Base-by-base conservation (phyloP, 2,797 vertebrate species). In the Margarornis squamiger region DNA sequence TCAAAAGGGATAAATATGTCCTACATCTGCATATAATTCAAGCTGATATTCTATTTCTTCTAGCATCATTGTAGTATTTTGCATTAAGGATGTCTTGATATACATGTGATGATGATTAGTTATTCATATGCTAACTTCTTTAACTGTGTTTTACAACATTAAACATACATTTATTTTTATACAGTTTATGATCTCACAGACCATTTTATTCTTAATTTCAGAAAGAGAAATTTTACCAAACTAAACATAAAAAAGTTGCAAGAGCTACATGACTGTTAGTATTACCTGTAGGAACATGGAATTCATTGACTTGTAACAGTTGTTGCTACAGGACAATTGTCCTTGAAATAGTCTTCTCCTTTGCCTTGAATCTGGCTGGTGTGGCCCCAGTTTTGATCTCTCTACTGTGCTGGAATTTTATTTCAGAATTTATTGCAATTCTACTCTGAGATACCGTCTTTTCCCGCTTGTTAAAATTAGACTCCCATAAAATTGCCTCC, bases 51-150 rank as follows among this genome's bases (percentile, higher is more conserved):
- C 70, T 94, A 59, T 78, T 88, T 92, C 85, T 78, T 66, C 52
- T 65, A 62, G 9, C 22, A 86, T 38, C 36, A 14, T 75, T 39
- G n/a, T 7, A 70, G 70, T 65, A 78, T 70, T 94, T 81, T 90
- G 14, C 55, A 80, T 86, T 91, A 92, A 73, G 77, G 22, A 11
- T 72, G 7, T 66, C 74, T 91, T 88, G 51, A 72, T 32, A 62
- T 46, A 72, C 30, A 89, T 92, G 48, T 1, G 14, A 21, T 51
- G 52, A 73, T 79, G 59, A 90, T 91, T 86, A 88, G 72, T 86
- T 77, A 59, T 90, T 94, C 76, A 84, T 73, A 84, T 67, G 82
- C 52, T 92, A 79, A 76, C 85, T 94, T 80, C 49, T 89, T 93
- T 86, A 90, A 74, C 80, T 45, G 22, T 84, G 58, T 90, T 67